Evolutionary conservation across 2,888 invertebrate genomes (phyloP).

Genomic region (Stenotaenia linearis): DNA sequence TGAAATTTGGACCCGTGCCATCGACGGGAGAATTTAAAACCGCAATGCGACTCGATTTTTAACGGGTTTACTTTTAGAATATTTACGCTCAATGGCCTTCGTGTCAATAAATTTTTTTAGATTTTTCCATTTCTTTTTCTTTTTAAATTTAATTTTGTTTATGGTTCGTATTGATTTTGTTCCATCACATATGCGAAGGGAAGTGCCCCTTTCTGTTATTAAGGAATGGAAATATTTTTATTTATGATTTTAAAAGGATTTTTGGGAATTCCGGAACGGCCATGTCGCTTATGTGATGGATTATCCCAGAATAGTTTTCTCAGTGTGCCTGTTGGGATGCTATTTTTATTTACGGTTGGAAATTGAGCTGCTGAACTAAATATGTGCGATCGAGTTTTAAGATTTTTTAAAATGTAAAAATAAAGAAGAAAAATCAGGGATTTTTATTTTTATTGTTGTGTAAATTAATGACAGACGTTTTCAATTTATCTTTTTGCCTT

Average conservation of each 20-base stretch:
- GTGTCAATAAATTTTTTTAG: not conserved
- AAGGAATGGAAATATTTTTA: too few relatives aligned
- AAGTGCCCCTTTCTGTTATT: too few relatives aligned
- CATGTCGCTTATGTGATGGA: not conserved
- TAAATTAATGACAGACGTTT: not conserved
- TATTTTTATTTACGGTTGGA: not conserved
- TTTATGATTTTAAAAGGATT: not conserved
- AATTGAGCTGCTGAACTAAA: not conserved
- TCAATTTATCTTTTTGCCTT: not conserved
- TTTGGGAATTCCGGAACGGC: not conserved
- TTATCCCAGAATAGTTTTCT: constrained; percentile 17
- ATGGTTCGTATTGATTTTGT: not conserved
- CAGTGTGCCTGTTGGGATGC: not conserved
- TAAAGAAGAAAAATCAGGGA: not conserved
- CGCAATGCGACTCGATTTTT: constrained; percentile 17
- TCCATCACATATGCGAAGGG: too few relatives aligned
- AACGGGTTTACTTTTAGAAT: constrained; percentile 3
- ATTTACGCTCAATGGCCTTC: not conserved
- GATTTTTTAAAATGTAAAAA: not conserved
- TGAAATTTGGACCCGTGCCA: not conserved
- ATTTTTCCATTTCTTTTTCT: not conserved
- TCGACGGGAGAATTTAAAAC: constrained; percentile 14
- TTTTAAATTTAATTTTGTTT: not conserved
- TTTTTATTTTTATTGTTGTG: not conserved
- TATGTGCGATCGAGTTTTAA: not conserved